phyloP scores from a whole-genome alignment of 2,113 vertebrate genomes.

The Neodon shergylaensis region DNA sequence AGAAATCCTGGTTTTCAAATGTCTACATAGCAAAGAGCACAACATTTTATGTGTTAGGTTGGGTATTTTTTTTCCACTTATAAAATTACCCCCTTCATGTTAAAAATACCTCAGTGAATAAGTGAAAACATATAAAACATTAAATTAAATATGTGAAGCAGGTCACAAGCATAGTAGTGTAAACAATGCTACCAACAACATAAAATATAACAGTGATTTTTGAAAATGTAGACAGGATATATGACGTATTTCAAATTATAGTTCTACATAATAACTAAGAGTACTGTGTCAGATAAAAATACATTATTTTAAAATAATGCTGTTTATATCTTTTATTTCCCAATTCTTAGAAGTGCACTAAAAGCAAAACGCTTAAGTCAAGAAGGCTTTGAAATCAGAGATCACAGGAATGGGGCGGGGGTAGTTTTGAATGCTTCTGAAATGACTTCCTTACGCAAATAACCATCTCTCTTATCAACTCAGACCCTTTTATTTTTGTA shows the following conservation, averaged over 20 bases:
- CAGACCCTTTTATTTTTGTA: constrained; percentile 43
- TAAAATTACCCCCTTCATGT: constrained; percentile 63
- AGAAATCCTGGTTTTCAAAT: constrained; percentile 63
- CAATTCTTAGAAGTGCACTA: constrained; percentile 48
- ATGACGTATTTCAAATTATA: constrained; percentile 67
- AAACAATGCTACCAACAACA: constrained; percentile 49
- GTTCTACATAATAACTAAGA: background rate
- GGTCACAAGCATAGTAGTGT: constrained; percentile 46
- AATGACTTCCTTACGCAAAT: constrained; percentile 47
- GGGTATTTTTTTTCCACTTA: constrained; percentile 6
- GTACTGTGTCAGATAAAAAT: constrained; percentile 5
- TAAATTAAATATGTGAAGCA: constrained; percentile 70
- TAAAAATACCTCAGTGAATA: constrained; percentile 54
- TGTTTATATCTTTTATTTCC: constrained; percentile 56
- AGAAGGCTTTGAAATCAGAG: constrained; percentile 32
- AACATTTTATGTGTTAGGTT: constrained; percentile 27
- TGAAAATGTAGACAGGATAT: constrained; percentile 27
- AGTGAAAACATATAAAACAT: constrained; percentile 56
- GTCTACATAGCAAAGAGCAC: constrained; percentile 29
- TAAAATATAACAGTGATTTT: constrained; percentile 64
- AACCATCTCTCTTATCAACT: constrained; percentile 33
- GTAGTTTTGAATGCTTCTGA: constrained; percentile 1
- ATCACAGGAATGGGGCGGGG: constrained; percentile 14
- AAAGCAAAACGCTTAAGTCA: constrained; percentile 59
- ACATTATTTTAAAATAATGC: constrained; percentile 64